Conservation (phyloP, 2,113 vertebrate species). For the Pavo muticus region DNA sequence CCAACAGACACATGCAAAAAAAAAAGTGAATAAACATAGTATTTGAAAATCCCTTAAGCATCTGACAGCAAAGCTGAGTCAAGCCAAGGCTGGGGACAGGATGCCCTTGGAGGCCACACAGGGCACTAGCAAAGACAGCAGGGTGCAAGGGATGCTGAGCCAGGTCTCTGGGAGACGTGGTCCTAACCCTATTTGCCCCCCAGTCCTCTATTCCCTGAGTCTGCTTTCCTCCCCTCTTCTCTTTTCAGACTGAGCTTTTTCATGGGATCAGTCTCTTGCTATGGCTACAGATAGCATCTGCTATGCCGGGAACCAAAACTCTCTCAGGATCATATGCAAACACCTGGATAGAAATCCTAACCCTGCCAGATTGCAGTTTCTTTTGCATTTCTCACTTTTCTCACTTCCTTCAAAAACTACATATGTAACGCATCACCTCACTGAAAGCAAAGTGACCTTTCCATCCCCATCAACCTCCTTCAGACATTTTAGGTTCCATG, state of each 20-base stretch:
- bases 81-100: neutral
- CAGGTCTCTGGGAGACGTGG: accelerated
- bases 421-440: neutral
- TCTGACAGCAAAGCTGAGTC: neutral
- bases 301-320: neutral
- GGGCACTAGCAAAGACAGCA: neutral
- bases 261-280: neutral
- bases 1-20: neutral
- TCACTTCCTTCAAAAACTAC: neutral
- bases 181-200: neutral
- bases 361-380: neutral
- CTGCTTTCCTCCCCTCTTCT: neutral
- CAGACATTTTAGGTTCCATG: neutral
- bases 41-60: neutral
- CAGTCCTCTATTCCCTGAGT: neutral
- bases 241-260: neutral
- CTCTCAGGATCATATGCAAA: neutral
- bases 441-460: neutral
- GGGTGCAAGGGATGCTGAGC: neutral
- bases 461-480: neutral
- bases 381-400: neutral
- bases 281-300: neutral
- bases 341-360: neutral
- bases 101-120: neutral
- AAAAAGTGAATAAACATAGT: neutral